Conservation (phyloP, 2,888 invertebrate species). For the Archaeoteleia sp. region DNA sequence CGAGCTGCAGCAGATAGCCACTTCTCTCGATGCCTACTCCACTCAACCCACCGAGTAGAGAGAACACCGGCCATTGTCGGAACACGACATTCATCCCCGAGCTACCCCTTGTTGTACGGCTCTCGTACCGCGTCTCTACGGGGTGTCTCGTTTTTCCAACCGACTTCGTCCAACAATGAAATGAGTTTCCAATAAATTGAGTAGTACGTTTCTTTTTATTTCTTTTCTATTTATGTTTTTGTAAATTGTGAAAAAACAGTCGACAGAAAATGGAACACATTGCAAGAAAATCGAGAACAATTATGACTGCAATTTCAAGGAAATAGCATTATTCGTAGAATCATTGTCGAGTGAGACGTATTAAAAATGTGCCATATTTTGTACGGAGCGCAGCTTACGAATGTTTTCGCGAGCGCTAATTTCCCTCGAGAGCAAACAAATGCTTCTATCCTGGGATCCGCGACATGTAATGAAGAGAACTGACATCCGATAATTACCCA, state of each 20-base stretch:
- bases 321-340: no score
- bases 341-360: background rate
- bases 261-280: no score
- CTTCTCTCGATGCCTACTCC: conserved; percentile 59
- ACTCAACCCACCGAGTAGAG: conserved; percentile 52
- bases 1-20: conserved; percentile 58
- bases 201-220: conserved; percentile 14
- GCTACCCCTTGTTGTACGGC: conserved; percentile 54
- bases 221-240: no score
- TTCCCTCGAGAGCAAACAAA: conserved; percentile 45
- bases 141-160: conserved; percentile 56
- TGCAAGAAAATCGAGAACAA: no score
- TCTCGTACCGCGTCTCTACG: conserved; percentile 52
- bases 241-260: no score
- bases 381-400: no score
- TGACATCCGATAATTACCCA: conserved; percentile 53
- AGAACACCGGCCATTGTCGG: conserved; percentile 64
- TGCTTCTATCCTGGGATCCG: conserved; percentile 18
- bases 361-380: conserved; percentile 15
- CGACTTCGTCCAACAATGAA: conserved; percentile 46
- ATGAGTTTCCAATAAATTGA: conserved; percentile 46
- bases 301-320: no score
- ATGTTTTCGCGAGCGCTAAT: conserved; percentile 32
- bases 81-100: conserved; percentile 63
- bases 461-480: conserved; percentile 46